Evolutionary conservation across 1,140 invertebrate species (phyloP).

Genomic region (Ganaspis sp.): DNA sequence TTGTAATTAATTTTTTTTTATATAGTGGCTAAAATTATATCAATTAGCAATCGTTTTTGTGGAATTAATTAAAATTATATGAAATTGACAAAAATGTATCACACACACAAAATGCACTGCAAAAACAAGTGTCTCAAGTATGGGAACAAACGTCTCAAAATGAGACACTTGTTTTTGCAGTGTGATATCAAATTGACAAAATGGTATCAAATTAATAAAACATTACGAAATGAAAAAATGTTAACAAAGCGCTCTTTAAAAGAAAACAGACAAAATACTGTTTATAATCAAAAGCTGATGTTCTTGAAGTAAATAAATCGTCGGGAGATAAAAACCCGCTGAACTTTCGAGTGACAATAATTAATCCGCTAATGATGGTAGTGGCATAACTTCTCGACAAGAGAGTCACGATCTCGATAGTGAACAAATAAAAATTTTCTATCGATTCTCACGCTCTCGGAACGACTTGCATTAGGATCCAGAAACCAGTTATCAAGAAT

Average conservation of each 20-base stretch:
- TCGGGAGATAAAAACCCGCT: neutral
- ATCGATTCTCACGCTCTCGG: conserved; percentile 57
- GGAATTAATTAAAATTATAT: no score
- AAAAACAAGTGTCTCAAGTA: no score
- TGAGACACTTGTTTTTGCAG: no score
- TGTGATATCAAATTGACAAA: no score
- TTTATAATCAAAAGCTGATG: neutral
- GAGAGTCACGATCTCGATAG: conserved; percentile 45
- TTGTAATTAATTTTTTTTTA: no score
- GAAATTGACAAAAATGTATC: neutral
- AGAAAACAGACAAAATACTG: neutral
- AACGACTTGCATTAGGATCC: conserved; percentile 21
- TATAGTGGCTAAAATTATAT: no score
- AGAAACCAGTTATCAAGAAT: neutral
- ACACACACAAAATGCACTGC: no score
- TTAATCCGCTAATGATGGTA: conserved; percentile 52
- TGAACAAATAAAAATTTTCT: conserved; percentile 44
- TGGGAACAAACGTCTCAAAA: no score
- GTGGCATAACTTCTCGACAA: conserved; percentile 26
- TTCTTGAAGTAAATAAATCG: neutral
- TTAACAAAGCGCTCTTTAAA: neutral
- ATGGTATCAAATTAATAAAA: no score
- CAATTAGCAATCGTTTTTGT: no score
- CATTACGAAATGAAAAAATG: no score
- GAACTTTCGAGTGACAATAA: conserved; percentile 32